Evolutionary conservation across 2,797 vertebrate genomes (phyloP).

Genomic region (Acipenser oxyrinchus): DNA sequence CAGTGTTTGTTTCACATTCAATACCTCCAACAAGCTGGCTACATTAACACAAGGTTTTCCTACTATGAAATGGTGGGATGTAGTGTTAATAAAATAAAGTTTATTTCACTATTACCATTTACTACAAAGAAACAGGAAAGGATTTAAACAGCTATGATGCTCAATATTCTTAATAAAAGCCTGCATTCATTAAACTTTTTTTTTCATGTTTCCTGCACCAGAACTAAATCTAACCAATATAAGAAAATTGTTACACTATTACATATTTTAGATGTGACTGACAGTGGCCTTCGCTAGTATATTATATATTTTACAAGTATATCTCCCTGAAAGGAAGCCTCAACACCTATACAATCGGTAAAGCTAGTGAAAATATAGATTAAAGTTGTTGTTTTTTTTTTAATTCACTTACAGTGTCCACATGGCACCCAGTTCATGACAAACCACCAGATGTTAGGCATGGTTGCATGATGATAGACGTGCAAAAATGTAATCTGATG

Average conservation of each 20-base stretch:
- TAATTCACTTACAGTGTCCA: conserved; percentile 84
- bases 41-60: too few relatives aligned
- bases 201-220: too few relatives aligned
- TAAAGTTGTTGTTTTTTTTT: background rate
- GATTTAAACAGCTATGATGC: too few relatives aligned
- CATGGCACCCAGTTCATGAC: conserved; percentile 98
- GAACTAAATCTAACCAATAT: background rate
- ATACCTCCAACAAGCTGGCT: too few relatives aligned
- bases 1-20: background rate
- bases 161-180: too few relatives aligned
- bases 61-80: too few relatives aligned
- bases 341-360: background rate
- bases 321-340: too few relatives aligned
- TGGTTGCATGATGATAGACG: conserved; percentile 85
- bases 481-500: conserved; percentile 94
- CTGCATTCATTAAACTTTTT: too few relatives aligned
- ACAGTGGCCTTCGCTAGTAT: background rate
- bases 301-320: background rate
- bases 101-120: too few relatives aligned
- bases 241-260: conserved; percentile 16
- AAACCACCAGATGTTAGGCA: conserved; percentile 98
- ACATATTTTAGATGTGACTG: background rate
- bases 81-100: too few relatives aligned
- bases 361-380: background rate
- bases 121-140: too few relatives aligned